Percentiles rank a stretch among this genome's conserved stretches.
Conservation (phyloP, 37 sponge, comb jelly and placozoan genomes). For the Eunapius fragilis region DNA sequence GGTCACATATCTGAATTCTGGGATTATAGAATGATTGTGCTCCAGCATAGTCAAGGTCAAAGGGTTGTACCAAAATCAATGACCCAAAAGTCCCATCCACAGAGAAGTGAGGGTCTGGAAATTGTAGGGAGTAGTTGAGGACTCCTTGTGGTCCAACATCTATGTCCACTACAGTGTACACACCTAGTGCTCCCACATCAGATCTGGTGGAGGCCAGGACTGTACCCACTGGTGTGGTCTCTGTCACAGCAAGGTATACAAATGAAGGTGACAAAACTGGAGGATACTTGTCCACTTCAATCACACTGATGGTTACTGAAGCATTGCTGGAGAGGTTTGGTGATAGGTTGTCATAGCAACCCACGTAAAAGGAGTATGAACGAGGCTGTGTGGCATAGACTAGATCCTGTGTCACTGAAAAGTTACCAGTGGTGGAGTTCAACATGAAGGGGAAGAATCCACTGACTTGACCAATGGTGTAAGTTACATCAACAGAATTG, state of each 20-base stretch:
- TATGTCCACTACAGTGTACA: slow-evolving; percentile 2
- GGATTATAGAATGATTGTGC: not conserved
- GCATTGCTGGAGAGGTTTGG: slow-evolving; percentile 18
- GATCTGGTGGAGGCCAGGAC: slow-evolving; percentile 15
- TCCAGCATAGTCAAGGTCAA: not conserved
- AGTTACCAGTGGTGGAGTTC: slow-evolving; percentile 28
- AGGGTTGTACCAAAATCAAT: not conserved
- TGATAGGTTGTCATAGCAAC: slow-evolving; percentile 35
- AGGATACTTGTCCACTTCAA: slow-evolving; percentile 45
- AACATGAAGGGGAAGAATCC: slow-evolving; percentile 31
- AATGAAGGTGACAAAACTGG: slow-evolving; percentile 17
- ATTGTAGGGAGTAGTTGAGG: slow-evolving; percentile 32
- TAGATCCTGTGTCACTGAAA: slow-evolving; percentile 31
- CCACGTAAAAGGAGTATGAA: slow-evolving; percentile 42
- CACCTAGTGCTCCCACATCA: not conserved
- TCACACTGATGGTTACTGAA: slow-evolving; percentile 29
- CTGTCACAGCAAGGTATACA: not conserved
- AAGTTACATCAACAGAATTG: not conserved
- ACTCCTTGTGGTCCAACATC: slow-evolving; percentile 66
- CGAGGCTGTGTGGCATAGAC: slow-evolving; percentile 51
- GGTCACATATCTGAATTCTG: slow-evolving; percentile 44
- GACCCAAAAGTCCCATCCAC: not conserved
- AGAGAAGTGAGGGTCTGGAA: not conserved
- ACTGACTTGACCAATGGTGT: not conserved
- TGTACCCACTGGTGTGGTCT: slow-evolving; percentile 3